phyloP scores from a whole-genome alignment of 1,140 invertebrate genomes.

The Caenorhabditis tropicalis region DNA sequence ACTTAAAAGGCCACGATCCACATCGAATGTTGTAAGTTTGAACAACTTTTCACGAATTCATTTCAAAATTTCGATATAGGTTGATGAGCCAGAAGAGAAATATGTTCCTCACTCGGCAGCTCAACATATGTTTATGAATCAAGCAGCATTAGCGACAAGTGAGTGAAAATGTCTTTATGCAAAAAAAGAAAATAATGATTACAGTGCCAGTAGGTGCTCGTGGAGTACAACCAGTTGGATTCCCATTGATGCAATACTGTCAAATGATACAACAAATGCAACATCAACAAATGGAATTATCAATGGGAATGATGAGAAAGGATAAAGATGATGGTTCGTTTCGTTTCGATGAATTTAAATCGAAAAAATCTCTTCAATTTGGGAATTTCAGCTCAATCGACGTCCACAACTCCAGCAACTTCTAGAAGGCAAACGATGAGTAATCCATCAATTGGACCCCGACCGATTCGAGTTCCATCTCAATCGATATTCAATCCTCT shows the following conservation, averaged over 20 bases:
- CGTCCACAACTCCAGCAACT: neutral
- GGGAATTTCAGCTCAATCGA: neutral
- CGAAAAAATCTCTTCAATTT: neutral
- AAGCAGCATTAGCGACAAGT: neutral
- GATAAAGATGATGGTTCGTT: constrained; percentile 3
- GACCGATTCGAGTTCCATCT: constrained; percentile 3
- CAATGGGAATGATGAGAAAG: constrained; percentile 4
- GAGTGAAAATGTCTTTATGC: neutral
- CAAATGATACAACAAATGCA: constrained; percentile 38
- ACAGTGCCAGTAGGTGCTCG: neutral
- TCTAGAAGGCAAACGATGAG: constrained; percentile 16
- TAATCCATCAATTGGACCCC: neutral
- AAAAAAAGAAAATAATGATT: neutral
- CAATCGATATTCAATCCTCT: constrained; percentile 14
- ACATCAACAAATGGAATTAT: constrained; percentile 12
- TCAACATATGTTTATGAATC: constrained; percentile 1
- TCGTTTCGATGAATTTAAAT: neutral
- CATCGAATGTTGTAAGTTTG: neutral
- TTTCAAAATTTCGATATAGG: neutral
- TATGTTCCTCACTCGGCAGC: neutral
- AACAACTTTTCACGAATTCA: neutral
- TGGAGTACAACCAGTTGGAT: neutral
- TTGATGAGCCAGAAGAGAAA: constrained; percentile 10
- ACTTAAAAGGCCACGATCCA: constrained; percentile 7
- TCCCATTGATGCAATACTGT: constrained; percentile 22